Conservation (phyloP, 2,888 invertebrate species). For the Atrina japonica region DNA sequence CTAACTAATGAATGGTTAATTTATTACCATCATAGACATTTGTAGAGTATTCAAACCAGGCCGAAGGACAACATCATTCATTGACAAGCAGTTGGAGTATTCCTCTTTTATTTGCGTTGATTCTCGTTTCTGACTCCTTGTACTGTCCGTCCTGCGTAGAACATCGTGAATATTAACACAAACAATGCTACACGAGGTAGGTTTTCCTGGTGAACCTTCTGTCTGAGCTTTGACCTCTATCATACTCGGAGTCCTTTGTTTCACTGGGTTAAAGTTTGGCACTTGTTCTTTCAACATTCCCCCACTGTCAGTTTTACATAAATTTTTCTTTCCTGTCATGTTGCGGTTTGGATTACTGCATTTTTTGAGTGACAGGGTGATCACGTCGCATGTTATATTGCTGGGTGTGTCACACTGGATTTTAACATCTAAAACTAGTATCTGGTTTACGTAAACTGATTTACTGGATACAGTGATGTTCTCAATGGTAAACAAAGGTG, state of each 20-base stretch:
- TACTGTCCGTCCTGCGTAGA: constrained; percentile 69
- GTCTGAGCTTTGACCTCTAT: constrained; percentile 59
- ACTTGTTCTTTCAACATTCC: constrained; percentile 62
- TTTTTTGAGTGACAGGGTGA: constrained; percentile 54
- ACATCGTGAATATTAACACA: constrained; percentile 70
- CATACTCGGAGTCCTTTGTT: constrained; percentile 53
- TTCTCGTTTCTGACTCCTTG: constrained; percentile 81
- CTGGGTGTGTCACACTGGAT: constrained; percentile 52
- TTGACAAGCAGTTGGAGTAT: constrained; percentile 84
- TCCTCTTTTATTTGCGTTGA: constrained; percentile 85
- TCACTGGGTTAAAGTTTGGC: constrained; percentile 61
- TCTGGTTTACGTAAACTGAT: constrained; percentile 49
- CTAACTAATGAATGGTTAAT: too few species aligned
- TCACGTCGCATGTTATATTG: constrained; percentile 54
- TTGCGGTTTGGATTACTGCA: constrained; percentile 16
- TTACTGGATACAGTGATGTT: constrained; percentile 36
- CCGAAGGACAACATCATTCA: constrained; percentile 77
- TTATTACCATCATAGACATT: constrained; percentile 80
- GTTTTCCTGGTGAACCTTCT: constrained; percentile 57
- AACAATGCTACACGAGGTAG: constrained; percentile 61
- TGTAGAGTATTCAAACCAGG: constrained; percentile 81
- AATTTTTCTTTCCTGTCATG: constrained; percentile 40
- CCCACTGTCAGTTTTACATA: constrained; percentile 59
- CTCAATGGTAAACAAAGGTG: constrained; percentile 57
- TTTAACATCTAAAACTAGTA: constrained; percentile 47